Base-by-base conservation (phyloP, 2,888 invertebrate species). In the Elysia crispata region DNA sequence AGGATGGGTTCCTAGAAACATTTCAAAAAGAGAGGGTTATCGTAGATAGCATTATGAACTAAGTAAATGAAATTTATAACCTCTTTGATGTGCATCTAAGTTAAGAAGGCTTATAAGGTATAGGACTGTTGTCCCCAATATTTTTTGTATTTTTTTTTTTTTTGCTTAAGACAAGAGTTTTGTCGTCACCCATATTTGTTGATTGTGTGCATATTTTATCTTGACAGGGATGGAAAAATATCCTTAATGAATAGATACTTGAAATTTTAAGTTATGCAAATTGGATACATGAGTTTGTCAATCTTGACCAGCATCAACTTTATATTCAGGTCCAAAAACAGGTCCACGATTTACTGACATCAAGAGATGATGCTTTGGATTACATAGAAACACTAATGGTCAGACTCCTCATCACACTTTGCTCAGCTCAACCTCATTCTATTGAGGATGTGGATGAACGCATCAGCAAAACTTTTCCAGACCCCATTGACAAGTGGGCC, bases 401-500 rank as follows among this genome's bases (percentile, higher is more conserved):
- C 84, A 96, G 89, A 81, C 94, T 98, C 83, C 94, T 98, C 91
- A 96, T 95, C 25, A 96, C 96, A 95, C 94, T 98, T 82, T 97
- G 97, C 91, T 95, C 96, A 50, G 86, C 87, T 5, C 90, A 90
- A 83, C 91, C 91, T 15, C 91, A 91, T 83, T 86, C 84, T 1
- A 87, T 88, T 20, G 87, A 88, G 62, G 98, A 98, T 93, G 97
- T 98, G 87, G 98, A 98, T 91, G 97, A 97, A 88, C 94, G 97
- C 84, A 97, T 98, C 54, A 95, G 95, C 85, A 95, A 95, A 86
- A 96, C 96, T 77, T 98, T 98, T 94, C 98, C 98, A n/a, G 96
- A 96, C 23, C 98, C 98, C 3, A 96, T 98, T 86, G 97, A 98
- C 93, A 95, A 95, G 91, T 98, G 98, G 97, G 97, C 98, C 74